Evolutionary conservation across 2,888 invertebrate species (phyloP), one percentile per base, ranked within the genome.

Genomic region (Caenorhabditis sp.): DNA sequence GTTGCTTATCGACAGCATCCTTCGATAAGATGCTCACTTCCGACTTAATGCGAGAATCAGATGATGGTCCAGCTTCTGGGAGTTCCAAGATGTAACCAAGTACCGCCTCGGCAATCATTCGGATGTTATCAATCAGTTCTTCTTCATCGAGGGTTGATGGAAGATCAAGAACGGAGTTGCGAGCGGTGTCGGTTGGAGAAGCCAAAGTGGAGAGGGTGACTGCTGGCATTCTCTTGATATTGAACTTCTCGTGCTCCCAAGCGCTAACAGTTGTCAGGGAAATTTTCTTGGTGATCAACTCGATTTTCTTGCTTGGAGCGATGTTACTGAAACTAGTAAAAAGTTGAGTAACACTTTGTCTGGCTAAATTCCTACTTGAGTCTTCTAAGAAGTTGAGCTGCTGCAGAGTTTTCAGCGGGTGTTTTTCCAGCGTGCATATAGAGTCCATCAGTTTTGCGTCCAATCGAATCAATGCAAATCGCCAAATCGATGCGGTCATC

Each of bases 341-440:
- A n/a, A n/a, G n/a, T n/a, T n/a, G n/a, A n/a, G n/a, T n/a, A n/a
- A n/a, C n/a, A n/a, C n/a, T n/a, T n/a, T n/a, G n/a, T n/a, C n/a
- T 44, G 22, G 22, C 47, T 7, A 47, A 28, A 38, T 24, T 31
- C 26, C 44, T 72, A 72, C 61, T 69, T 77, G 24, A 87, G 70
- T 59, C 86, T 77, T 74, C 85, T 77, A 49, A 90, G 92, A 28
- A 91, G 92, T 86, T 94, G 93, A 31, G 90, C 87, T 56, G 93
- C 93, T 7, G 96, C 95, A 0, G 96, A 94, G 0, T 95, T 95
- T 72, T 95, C 96, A 22, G 96, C 95, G 91, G 95, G 98, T 0
- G 97, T 96, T 93, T 98, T 97, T 0, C 98, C 98, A 8, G 98
- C 97, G 93, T 99, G 98, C 94, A 97, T 95, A 88, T 95, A 95